Percentiles rank a stretch among this genome's conserved stretches.
Conservation (phyloP, 2,797 vertebrate species). For the Myoxocephalus aenaeus region DNA sequence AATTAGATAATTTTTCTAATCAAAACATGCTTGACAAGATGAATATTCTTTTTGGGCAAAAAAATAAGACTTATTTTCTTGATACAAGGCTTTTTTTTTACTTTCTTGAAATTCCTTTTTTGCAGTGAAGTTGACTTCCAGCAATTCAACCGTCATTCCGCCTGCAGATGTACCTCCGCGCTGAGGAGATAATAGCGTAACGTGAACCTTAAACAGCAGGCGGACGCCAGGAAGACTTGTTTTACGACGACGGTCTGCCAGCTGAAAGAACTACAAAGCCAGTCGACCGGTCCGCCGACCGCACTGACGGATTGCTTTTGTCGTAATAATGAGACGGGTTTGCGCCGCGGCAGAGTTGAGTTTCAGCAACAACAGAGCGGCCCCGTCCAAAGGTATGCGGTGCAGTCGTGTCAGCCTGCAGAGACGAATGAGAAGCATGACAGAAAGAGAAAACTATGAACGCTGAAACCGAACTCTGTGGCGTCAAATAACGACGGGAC, state of each 20-base stretch:
- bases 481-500: constrained; percentile 4
- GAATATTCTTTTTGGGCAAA: too few species aligned
- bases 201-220: constrained; percentile 34
- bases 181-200: constrained; percentile 23
- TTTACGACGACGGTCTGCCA: constrained; percentile 47
- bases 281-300: constrained; percentile 50
- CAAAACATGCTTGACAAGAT: too few species aligned
- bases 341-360: constrained; percentile 55
- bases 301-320: constrained; percentile 74
- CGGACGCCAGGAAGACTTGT: constrained; percentile 19
- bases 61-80: too few species aligned
- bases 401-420: constrained; percentile 27
- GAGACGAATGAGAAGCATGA: constrained; percentile 55
- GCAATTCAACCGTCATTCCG: neutral
- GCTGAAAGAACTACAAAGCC: constrained; percentile 58
- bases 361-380: constrained; percentile 66
- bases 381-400: constrained; percentile 57
- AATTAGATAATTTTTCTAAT: too few species aligned
- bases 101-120: too few species aligned
- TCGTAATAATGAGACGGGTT: constrained; percentile 71
- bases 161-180: neutral
- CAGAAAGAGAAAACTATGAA: constrained; percentile 40
- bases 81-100: too few species aligned
- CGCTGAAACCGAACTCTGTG: constrained; percentile 27
- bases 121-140: constrained; percentile 11